These are phyloP conservation scores for Neopelma chrysocephalum DNA, from an alignment of 2,797 vertebrate genomes.

Conservation along the genomic window DNA sequence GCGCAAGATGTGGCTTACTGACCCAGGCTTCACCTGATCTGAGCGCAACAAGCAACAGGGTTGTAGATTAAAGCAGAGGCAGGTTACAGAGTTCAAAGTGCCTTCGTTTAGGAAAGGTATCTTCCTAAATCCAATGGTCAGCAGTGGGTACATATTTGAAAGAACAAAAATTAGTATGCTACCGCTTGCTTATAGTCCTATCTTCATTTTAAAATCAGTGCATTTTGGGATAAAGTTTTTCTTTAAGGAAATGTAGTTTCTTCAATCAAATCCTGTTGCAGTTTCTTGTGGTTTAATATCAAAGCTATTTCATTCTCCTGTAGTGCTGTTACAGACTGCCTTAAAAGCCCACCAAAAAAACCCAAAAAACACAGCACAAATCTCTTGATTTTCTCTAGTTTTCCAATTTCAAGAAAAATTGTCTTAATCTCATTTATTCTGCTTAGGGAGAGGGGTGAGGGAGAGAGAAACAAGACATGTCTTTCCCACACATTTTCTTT, in stretches of 20 bases:
- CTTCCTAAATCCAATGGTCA: background rate
- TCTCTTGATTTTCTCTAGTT: background rate
- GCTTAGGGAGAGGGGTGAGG: fast-evolving
- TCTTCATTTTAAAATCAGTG: background rate
- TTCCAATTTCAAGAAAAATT: background rate
- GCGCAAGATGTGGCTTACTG: background rate
- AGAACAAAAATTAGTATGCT: background rate
- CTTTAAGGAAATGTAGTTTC: background rate
- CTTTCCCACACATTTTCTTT: background rate
- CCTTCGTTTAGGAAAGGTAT: background rate
- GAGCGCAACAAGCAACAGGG: background rate
- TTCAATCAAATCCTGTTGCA: background rate
- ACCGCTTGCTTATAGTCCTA: background rate
- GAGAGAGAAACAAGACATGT: background rate
- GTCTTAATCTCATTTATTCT: background rate
- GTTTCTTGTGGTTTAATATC: background rate
- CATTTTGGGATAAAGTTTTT: background rate
- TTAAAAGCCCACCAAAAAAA: background rate
- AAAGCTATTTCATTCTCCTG: background rate
- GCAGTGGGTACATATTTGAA: background rate
- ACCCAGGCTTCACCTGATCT: background rate
- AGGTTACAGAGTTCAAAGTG: background rate
- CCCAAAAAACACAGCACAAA: background rate
- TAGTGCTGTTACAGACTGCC: background rate
- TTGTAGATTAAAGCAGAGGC: background rate